Percentiles rank a stretch among this genome's conserved stretches.
Conservation (phyloP, 2,113 vertebrate species). For the Numida meleagris region DNA sequence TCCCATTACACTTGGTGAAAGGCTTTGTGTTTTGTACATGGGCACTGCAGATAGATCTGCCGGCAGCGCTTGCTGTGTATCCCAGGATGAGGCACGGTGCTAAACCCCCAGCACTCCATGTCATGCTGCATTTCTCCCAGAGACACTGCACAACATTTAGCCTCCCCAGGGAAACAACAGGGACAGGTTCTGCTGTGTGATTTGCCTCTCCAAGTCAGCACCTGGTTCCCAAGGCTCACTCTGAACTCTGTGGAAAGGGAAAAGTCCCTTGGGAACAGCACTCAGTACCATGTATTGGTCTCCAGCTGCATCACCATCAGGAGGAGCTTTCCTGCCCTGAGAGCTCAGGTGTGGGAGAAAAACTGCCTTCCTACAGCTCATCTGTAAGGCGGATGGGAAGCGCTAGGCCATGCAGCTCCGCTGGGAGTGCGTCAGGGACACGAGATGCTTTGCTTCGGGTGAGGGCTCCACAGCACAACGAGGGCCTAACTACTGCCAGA, state of each 20-base stretch:
- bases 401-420: too few species aligned
- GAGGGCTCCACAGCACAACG: background rate
- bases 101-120: background rate
- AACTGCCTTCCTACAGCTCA: background rate
- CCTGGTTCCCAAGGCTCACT: background rate
- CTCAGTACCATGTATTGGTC: background rate
- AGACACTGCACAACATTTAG: background rate
- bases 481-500: background rate
- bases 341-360: background rate
- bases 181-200: background rate
- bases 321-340: background rate
- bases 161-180: background rate
- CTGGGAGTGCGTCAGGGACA: background rate
- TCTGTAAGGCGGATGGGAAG: background rate
- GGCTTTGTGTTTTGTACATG: background rate
- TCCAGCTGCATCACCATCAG: background rate
- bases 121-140: background rate
- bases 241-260: background rate
- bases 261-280: background rate
- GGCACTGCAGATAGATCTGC: background rate
- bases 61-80: background rate
- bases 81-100: background rate
- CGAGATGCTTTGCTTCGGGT: background rate
- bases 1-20: constrained; percentile 18
- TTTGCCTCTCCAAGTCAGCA: background rate